Evolutionary conservation across 2,113 vertebrate species (phyloP).

Genomic region (Pardalotus punctatus): DNA sequence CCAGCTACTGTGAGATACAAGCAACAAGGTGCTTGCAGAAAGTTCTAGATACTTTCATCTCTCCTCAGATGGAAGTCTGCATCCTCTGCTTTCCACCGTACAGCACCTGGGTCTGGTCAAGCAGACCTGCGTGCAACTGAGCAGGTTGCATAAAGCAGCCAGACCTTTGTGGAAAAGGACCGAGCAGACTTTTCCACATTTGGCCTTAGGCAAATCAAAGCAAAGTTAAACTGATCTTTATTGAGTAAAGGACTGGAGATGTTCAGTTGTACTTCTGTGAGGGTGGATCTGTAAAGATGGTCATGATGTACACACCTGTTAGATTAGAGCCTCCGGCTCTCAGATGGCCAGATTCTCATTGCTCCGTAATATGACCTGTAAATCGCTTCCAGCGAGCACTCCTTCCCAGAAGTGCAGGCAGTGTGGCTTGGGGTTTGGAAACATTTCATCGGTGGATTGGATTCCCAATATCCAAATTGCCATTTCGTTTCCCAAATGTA

Average conservation of each 20-base stretch:
- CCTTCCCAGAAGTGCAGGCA: not conserved
- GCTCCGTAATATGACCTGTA: not conserved
- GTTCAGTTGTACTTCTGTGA: not conserved
- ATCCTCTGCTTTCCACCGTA: not conserved
- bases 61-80: not conserved
- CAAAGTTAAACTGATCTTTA: not conserved
- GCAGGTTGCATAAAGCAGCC: not conserved
- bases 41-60: not conserved
- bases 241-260: not conserved
- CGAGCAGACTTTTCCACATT: not conserved
- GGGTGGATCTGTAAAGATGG: not conserved
- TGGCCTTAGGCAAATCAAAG: not conserved
- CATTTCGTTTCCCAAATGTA: not conserved
- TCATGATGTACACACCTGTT: not conserved
- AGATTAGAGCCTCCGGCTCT: not conserved
- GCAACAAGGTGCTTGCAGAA: not conserved
- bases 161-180: not conserved
- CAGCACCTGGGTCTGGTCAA: accelerated
- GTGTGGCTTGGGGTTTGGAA: not conserved
- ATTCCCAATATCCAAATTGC: not conserved
- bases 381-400: not conserved
- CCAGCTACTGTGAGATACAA: not conserved
- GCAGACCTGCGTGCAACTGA: not conserved
- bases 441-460: not conserved
- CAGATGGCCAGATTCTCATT: not conserved